Conservation (phyloP, 2,888 invertebrate species). For the Trilocha varians region DNA sequence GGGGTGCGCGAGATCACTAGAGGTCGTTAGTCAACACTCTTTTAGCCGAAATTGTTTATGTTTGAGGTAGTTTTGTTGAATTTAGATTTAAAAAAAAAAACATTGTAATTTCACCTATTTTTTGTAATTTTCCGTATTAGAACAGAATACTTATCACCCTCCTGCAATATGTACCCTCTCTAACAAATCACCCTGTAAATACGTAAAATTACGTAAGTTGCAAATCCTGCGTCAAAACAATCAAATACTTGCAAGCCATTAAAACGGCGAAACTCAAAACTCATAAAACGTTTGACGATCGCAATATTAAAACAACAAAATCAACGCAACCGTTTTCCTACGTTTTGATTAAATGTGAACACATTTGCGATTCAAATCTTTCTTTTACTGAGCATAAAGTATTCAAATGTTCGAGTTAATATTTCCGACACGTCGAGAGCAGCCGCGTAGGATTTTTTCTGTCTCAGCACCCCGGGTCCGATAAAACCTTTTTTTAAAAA, state of each 20-base stretch:
- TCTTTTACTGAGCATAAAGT: slow-evolving; percentile 69
- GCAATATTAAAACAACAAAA: slow-evolving; percentile 5
- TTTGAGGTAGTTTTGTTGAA: too few species aligned
- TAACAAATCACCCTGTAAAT: too few species aligned
- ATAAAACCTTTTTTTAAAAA: slow-evolving; percentile 21
- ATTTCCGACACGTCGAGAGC: slow-evolving; percentile 59
- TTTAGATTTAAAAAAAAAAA: too few species aligned
- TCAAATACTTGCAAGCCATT: not conserved
- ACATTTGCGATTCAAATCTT: slow-evolving; percentile 69
- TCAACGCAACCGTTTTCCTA: slow-evolving; percentile 8
- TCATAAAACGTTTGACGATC: slow-evolving; percentile 9
- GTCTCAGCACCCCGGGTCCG: slow-evolving; percentile 18
- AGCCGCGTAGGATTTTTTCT: slow-evolving; percentile 33
- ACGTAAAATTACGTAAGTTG: too few species aligned
- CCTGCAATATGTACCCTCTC: too few species aligned
- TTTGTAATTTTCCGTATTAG: too few species aligned
- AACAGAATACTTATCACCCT: too few species aligned
- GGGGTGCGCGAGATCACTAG: too few species aligned
- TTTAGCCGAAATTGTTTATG: too few species aligned
- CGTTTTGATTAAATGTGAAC: slow-evolving; percentile 62
- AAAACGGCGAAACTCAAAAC: slow-evolving; percentile 7
- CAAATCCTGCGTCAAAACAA: too few species aligned
- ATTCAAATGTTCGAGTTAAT: slow-evolving; percentile 66
- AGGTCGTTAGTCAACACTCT: too few species aligned
- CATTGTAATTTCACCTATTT: too few species aligned